Evolutionary conservation across 2,113 vertebrate species (phyloP), one percentile per base, ranked within the genome.

Genomic region (Grantiella picta): DNA sequence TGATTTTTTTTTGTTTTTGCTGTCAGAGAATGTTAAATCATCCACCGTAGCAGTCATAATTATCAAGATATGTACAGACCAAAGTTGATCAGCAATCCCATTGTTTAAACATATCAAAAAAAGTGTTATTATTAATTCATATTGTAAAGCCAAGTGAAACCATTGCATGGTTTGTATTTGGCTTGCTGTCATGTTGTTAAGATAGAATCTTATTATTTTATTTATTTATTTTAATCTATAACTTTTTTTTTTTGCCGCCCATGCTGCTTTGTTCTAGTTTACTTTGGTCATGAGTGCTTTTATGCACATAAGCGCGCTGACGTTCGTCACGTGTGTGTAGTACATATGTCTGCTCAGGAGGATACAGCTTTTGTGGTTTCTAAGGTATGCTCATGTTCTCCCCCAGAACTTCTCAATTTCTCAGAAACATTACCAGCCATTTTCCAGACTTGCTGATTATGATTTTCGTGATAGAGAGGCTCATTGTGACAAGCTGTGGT

Each of bases 21-120:
- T 94, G 53, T 97, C 96, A 94, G 92, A 97, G 96, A 97, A 96
- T 94, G 95, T 97, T 92, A 90, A 92, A 94, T 95, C 92, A 95
- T 89, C 95, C 94, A 93, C 60, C 24, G n/a, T 92, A 96, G 96
- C 97, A 97, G 75, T 97, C 96, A 82, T 86, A 71, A 95, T 96
- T 97, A 97, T 92, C 96, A 94, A 97, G 96, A 96, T 93, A 94
- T 95, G 96, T 97, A 97, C 95, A 98, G 97, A 98, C 98, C 97
- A 98, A 98, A 98, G 97, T 98, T 86, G 33, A 90, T 94, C 96
- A 94, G 70, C 94, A 94, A 71, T 93, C 96, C 97, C 95, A 81
- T 94, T 96, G 79, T 88, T 72, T 90, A 93, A 90, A 95, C 90
- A 96, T 95, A 94, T 90, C 95, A 8, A 77, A 96, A 95, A 94